Base-by-base conservation (phyloP, 2,797 vertebrate species). In the Ara ararauna region DNA sequence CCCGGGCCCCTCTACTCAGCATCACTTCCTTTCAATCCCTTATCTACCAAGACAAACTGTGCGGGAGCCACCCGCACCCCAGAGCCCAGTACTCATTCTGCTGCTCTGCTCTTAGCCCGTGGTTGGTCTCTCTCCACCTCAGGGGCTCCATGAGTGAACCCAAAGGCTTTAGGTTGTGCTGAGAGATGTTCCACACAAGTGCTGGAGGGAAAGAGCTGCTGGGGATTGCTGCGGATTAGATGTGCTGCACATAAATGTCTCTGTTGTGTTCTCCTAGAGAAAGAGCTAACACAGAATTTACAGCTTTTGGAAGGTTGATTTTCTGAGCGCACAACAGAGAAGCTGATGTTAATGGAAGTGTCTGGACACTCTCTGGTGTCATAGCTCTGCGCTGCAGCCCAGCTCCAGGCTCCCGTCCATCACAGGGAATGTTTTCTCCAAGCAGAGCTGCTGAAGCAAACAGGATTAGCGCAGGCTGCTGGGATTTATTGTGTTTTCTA, bases 71-170 rank as follows among this genome's bases (percentile, higher is more conserved):
- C 56, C 56, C 5, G 15, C 56, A 60, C 40, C 29, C 62, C 45
- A 9, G 24, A 30, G 16, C 45, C 51, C 47, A 7, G 8, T 5
- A 8, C 23, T 20, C 13, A 0, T 47, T 11, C 62, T 40, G 47
- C 62, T 68, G 26, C 45, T 34, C 62, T 26, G 23, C 7, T 29
- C 17, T 47, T 30, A n/a, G 29, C 45, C 10, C 1, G 2, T 4
- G 38, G 13, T 11, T 22, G 47, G 24, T 32, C 3, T 38, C 32
- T 24, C 15, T 11, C 11, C 61, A 16, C 36, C 27, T 18, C 20
- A 2, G 19, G 19, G n/a, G 47, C 77, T 30, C 40, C 18, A 2
- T 1, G 45, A 38, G 51, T 2, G 2, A 45, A 45, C 2, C 6
- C 23, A 26, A 34, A 32, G 34, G 72, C 30, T 54, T 48, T 23